A percentile compares a stretch with the other conserved stretches of the same genome.
Conservation (phyloP, 1,140 invertebrate species). For the Pemphigus obesinymphae region DNA sequence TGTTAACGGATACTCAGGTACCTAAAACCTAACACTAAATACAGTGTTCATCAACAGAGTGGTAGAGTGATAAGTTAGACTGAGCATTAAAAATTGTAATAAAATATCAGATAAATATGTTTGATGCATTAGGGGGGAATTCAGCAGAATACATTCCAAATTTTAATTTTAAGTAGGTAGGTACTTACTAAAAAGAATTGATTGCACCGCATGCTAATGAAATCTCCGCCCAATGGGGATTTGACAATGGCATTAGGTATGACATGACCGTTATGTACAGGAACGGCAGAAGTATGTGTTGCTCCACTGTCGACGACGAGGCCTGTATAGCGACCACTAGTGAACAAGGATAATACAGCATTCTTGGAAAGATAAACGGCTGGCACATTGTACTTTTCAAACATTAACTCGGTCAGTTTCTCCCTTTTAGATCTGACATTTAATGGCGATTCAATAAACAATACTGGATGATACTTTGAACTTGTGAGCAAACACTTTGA, state of each 20-base stretch:
- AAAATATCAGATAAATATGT: not conserved
- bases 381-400: slow-evolving; percentile 86
- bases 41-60: too few relatives aligned
- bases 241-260: slow-evolving; percentile 79
- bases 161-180: too few relatives aligned
- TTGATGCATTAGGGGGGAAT: too few relatives aligned
- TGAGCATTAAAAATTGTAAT: not conserved
- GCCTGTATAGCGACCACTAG: slow-evolving; percentile 78
- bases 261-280: slow-evolving; percentile 85
- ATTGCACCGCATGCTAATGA: slow-evolving; percentile 77
- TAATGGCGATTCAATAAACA: slow-evolving; percentile 84
- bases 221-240: slow-evolving; percentile 83
- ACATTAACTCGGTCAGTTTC: slow-evolving; percentile 81
- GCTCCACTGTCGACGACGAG: slow-evolving; percentile 82
- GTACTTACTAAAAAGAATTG: slow-evolving; percentile 64
- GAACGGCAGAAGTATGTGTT: slow-evolving; percentile 81
- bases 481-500: slow-evolving; percentile 70
- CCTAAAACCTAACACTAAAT: too few relatives aligned
- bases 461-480: slow-evolving; percentile 72
- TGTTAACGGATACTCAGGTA: too few relatives aligned
- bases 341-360: slow-evolving; percentile 81
- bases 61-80: too few relatives aligned
- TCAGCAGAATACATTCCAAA: too few relatives aligned
- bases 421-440: slow-evolving; percentile 74
- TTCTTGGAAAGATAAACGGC: slow-evolving; percentile 85